These are phyloP conservation scores for Macrostomum lignano DNA, from an alignment of 1,140 invertebrate genomes.

Conservation along the genomic window DNA sequence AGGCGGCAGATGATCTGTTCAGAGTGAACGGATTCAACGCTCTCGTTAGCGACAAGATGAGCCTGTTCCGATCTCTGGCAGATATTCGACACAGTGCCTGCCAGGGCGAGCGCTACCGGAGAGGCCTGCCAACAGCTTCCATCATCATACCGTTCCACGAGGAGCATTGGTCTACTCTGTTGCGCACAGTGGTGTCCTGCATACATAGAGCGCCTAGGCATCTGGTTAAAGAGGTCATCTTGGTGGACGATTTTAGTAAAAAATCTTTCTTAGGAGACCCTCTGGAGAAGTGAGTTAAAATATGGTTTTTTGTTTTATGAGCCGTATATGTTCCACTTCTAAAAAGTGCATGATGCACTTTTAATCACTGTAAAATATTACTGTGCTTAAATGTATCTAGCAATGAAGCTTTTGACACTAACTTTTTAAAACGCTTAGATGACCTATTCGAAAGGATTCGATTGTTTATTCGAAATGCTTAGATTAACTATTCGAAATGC, in stretches of 20 bases:
- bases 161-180: constrained; percentile 56
- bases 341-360: constrained; percentile 11
- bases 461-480: too few relatives aligned
- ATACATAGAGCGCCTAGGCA: constrained; percentile 48
- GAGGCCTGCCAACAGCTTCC: constrained; percentile 43
- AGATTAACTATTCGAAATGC: too few relatives aligned
- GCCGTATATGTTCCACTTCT: too few relatives aligned
- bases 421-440: too few relatives aligned
- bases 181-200: constrained; percentile 53
- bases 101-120: constrained; percentile 41
- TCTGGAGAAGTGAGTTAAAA: constrained; percentile 13
- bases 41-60: constrained; percentile 44
- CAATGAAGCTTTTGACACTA: too few relatives aligned
- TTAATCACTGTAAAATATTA: too few relatives aligned
- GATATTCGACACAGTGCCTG: constrained; percentile 46
- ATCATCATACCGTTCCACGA: constrained; percentile 76
- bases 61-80: constrained; percentile 41
- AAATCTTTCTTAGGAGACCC: constrained; percentile 16
- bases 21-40: constrained; percentile 51
- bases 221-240: constrained; percentile 57
- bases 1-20: constrained; percentile 35
- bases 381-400: too few relatives aligned
- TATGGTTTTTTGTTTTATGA: too few relatives aligned
- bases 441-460: too few relatives aligned
- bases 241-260: constrained; percentile 61